A percentile compares a stretch with the other conserved stretches of the same genome.
Evolutionary conservation across 2,888 invertebrate species (phyloP).

Genomic region (Cheilosia pagana): DNA sequence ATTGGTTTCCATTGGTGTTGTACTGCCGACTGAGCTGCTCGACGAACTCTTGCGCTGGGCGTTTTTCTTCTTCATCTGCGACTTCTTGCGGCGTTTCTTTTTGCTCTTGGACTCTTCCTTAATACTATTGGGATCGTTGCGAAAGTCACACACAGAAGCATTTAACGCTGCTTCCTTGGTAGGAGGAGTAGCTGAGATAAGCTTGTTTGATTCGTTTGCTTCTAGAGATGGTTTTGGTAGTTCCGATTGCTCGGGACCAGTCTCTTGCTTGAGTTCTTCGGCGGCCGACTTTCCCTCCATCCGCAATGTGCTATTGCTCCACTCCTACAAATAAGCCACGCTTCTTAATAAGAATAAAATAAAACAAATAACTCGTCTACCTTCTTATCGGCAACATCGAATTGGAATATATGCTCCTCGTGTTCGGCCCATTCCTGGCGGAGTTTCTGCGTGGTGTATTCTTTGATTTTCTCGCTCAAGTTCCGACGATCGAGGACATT

Average conservation of each 20-base stretch:
- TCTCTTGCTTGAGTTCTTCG: conserved; percentile 22
- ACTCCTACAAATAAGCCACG: conserved; percentile 76
- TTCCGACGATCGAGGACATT: conserved; percentile 82
- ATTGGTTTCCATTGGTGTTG: conserved; percentile 76
- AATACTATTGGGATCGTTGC: conserved; percentile 79
- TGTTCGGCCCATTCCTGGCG: conserved; percentile 84
- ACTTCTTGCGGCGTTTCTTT: conserved; percentile 91
- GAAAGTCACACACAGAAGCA: conserved; percentile 29
- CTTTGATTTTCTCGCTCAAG: conserved; percentile 80
- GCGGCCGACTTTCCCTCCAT: conserved; percentile 65
- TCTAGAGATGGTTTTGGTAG: conserved; percentile 12
- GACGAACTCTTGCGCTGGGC: conserved; percentile 88
- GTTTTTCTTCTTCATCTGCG: conserved; percentile 91
- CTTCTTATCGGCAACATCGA: conserved; percentile 78
- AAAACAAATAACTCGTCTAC: conserved; percentile 51
- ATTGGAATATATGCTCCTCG: conserved; percentile 82
- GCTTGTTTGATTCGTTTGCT: conserved; percentile 29
- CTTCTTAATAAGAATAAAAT: not conserved
- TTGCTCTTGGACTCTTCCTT: conserved; percentile 85
- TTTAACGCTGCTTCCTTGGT: conserved; percentile 47
- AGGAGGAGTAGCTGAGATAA: conserved; percentile 34
- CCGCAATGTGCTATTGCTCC: conserved; percentile 77
- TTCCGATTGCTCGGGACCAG: conserved; percentile 22
- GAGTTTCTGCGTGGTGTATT: conserved; percentile 83
- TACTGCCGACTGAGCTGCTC: conserved; percentile 82